Conservation (phyloP, 2,888 invertebrate genomes). For the Mimas tiliae region DNA sequence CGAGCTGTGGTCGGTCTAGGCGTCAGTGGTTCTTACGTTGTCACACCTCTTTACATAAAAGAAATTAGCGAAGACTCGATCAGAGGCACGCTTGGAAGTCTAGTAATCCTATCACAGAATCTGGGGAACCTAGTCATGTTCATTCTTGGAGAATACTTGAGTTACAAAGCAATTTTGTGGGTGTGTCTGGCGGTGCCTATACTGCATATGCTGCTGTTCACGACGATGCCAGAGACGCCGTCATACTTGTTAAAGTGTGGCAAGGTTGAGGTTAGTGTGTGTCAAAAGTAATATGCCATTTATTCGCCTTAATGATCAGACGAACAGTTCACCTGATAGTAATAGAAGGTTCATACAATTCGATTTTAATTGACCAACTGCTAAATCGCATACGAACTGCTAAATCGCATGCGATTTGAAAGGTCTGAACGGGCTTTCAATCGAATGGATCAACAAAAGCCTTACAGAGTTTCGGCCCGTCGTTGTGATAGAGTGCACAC, state of each 20-base stretch:
- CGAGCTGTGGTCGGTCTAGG: constrained; percentile 73
- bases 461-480: no score
- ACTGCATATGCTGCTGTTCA: constrained; percentile 68
- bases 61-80: constrained; percentile 78
- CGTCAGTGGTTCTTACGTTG: constrained; percentile 74
- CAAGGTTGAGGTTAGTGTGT: constrained; percentile 66
- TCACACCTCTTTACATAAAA: constrained; percentile 77
- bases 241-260: constrained; percentile 73
- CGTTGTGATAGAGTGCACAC: no score
- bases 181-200: constrained; percentile 70
- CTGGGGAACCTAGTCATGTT: constrained; percentile 72
- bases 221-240: constrained; percentile 76
- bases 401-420: no score
- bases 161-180: constrained; percentile 71
- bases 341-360: no score
- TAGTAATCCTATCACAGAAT: constrained; percentile 75
- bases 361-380: no score
- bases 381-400: no score
- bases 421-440: no score
- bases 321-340: no score
- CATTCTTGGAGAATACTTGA: constrained; percentile 72
- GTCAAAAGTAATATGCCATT: no score
- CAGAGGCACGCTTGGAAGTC: constrained; percentile 70
- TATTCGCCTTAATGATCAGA: no score
- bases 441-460: no score